phyloP scores from a whole-genome alignment of 2,888 invertebrate genomes.

The Sphaeridia pumilis region DNA sequence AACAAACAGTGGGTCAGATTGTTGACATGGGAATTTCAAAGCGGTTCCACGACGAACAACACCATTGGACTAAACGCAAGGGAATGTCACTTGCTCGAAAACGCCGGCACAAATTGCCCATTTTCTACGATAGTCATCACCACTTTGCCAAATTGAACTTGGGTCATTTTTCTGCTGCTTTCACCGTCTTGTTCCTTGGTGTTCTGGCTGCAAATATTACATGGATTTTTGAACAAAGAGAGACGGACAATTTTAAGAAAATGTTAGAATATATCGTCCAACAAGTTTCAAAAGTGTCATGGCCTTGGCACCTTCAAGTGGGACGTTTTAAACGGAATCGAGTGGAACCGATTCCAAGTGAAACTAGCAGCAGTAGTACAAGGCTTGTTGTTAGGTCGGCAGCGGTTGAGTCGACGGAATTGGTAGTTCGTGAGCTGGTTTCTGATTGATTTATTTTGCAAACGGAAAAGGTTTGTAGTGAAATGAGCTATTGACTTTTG shows the following conservation, averaged over 20 bases:
- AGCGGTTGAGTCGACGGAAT: no score
- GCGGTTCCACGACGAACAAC: slow-evolving; percentile 12
- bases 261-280: no score
- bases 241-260: background rate
- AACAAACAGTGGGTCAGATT: slow-evolving; percentile 7
- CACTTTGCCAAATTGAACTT: slow-evolving; percentile 4
- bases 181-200: background rate
- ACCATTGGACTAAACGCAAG: background rate
- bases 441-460: no score
- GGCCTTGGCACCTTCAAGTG: no score
- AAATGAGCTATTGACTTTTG: no score
- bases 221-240: slow-evolving; percentile 1
- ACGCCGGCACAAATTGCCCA: background rate
- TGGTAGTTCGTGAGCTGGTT: no score
- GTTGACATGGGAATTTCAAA: slow-evolving; percentile 14
- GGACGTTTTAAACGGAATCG: no score
- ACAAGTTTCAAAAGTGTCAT: no score
- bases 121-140: slow-evolving; percentile 5
- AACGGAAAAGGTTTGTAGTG: no score
- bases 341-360: no score
- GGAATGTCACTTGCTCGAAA: slow-evolving; percentile 3
- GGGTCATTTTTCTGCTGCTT: slow-evolving; percentile 5
- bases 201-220: background rate
- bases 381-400: no score
- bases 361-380: no score